Evolutionary conservation across 2,797 vertebrate genomes (phyloP), one percentile per base, ranked within the genome.

Genomic region (Hippocampus kuda): DNA sequence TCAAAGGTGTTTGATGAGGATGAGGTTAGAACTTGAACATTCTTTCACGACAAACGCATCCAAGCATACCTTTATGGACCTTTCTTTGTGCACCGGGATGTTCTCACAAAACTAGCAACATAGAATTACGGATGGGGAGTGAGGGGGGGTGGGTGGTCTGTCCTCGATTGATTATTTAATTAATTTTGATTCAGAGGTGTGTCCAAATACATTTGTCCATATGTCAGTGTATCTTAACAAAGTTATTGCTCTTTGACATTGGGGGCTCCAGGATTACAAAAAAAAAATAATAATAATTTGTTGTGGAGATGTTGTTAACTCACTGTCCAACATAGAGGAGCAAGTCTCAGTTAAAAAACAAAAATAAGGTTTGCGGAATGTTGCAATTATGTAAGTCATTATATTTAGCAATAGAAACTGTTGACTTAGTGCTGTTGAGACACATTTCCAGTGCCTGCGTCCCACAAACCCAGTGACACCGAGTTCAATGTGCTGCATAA

Each of bases 401-500:
- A 67, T 73, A 69, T 79, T 72, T 80, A 66, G 74, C 80, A 60
- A 57, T 53, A 73, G 41, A 76, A 42, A 51, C 71, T 75, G 57
- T 72, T 72, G 70, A 73, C 80, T 75, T 66, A 66, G 69, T 48
- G 63, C 26, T 65, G 24, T 16, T 65, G 63, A 48, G 63, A 27
- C 63, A 74, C 69, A 72, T 73, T 74, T 72, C 74, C 64, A 74
- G 53, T 62, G 48, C 69, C 66, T 7, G 54, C 68, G 42, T 68
- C 67, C 78, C 82, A 73, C 81, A 82, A 83, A 80, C 76, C 76
- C 67, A 81, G 81, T 70, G 53, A 68, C 70, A 75, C 30, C 38
- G 70, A 71, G 26, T 56, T 41, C 42, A 16, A 57, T 70, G 69
- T 77, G 82, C 80, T 79, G 75, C 71, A 16, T 24, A 62, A 71